Evolutionary conservation across 2,888 invertebrate genomes (phyloP).

Genomic region (Netelia inedita): DNA sequence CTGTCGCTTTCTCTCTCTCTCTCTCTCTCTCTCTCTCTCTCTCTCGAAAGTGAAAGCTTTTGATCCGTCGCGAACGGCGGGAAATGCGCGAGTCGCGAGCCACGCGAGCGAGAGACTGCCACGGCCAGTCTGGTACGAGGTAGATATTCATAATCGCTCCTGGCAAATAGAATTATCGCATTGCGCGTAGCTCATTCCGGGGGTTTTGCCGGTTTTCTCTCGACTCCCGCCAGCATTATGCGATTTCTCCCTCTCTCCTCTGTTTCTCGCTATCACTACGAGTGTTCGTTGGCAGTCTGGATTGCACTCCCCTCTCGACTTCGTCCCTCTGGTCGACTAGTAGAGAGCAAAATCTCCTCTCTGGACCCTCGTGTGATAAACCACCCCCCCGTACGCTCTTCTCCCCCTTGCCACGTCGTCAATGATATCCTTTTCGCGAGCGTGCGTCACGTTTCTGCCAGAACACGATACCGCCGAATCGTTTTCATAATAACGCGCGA

Average conservation of each 20-base stretch:
- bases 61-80: slow-evolving; percentile 75
- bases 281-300: neutral
- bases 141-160: slow-evolving; percentile 84
- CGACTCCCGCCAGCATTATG: slow-evolving; percentile 57
- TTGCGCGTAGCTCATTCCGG: slow-evolving; percentile 76
- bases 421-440: slow-evolving; percentile 74
- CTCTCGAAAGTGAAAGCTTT: slow-evolving; percentile 72
- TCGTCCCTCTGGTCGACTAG: slow-evolving; percentile 21
- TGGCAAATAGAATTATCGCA: slow-evolving; percentile 84
- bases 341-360: slow-evolving; percentile 4
- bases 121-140: slow-evolving; percentile 79
- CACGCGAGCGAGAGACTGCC: slow-evolving; percentile 29
- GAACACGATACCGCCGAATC: slow-evolving; percentile 72
- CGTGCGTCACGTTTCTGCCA: slow-evolving; percentile 71
- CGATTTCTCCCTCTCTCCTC: slow-evolving; percentile 48
- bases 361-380: slow-evolving; percentile 1
- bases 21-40: slow-evolving; percentile 17
- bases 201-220: slow-evolving; percentile 41
- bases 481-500: neutral
- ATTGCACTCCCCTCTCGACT: slow-evolving; percentile 26
- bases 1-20: neutral
- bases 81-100: slow-evolving; percentile 76
- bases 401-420: neutral
- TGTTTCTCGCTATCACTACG: slow-evolving; percentile 15
- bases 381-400: slow-evolving; percentile 29